Evolutionary conservation across 2,888 invertebrate species (phyloP), one percentile per base, ranked within the genome.

Genomic region (Erpobdella octoculata): DNA sequence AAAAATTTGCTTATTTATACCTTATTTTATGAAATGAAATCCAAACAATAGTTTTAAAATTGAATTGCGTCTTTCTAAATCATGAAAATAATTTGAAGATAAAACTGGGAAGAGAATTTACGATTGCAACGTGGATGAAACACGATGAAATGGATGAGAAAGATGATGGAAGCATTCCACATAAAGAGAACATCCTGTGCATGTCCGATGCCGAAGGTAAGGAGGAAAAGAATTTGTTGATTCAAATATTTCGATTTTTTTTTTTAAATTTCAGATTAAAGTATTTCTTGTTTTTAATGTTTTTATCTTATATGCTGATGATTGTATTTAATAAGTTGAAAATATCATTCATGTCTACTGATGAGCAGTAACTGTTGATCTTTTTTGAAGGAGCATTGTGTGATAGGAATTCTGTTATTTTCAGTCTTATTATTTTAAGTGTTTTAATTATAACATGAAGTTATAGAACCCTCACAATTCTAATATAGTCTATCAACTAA

Each of bases 161-260:
- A 25, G 48, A 89, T 25, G 87, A 75, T 28, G 75, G 75, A 65
- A 33, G 48, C 15, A 21, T 62, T 31, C 46, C 69, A 21, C 75
- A 78, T 88, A 98, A 98, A 85, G 97, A 98, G 81, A 96, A 97
- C 80, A 90, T 98, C 78, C 85, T 98, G 62, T 98, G 98, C 83
- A 91, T 92, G 79, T 93, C 96, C 35, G 98, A 98, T 84, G 94
- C 96, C 81, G 94, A 95, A 82, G 93, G 94, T 93, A 79, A 88
- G 90, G 76, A 59, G n/a, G 18, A 15, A 35, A 36, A 2, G 58
- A 33, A 53, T 58, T 25, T n/a, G n/a, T n/a, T n/a, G n/a, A n/a
- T n/a, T n/a, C n/a, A n/a, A n/a, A n/a, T n/a, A n/a, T n/a, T n/a
- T n/a, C n/a, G n/a, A n/a, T n/a, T n/a, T n/a, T n/a, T n/a, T n/a